phyloP scores from a whole-genome alignment of 1,140 invertebrate species.

The Drosophila burlai region DNA sequence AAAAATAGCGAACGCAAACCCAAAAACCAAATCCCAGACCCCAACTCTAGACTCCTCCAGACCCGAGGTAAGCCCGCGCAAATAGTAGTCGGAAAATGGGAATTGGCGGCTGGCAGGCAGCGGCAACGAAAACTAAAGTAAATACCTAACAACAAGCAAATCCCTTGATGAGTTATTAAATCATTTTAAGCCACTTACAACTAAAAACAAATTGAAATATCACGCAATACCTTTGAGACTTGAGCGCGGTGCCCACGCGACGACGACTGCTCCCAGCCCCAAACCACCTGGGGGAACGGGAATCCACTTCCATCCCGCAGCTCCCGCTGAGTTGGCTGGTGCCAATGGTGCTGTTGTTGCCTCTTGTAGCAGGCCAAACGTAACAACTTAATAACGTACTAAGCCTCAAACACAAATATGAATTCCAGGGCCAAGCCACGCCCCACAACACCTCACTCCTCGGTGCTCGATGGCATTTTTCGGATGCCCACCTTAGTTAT shows the following conservation, averaged over 20 bases:
- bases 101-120: constrained; percentile 19
- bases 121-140: constrained; percentile 69
- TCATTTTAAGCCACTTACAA: constrained; percentile 84
- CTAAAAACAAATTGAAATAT: constrained; percentile 84
- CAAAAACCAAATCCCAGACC: constrained; percentile 27
- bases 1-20: constrained; percentile 11
- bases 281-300: background rate
- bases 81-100: constrained; percentile 37
- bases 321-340: constrained; percentile 24
- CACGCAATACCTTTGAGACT: constrained; percentile 79
- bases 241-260: constrained; percentile 62
- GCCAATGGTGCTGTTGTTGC: constrained; percentile 46
- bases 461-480: constrained; percentile 55
- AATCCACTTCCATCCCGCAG: background rate
- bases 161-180: constrained; percentile 84
- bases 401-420: constrained; percentile 82
- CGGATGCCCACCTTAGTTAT: constrained; percentile 53
- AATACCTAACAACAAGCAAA: constrained; percentile 80
- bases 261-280: constrained; percentile 2
- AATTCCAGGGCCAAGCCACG: constrained; percentile 64
- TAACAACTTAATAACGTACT: constrained; percentile 84
- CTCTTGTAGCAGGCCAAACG: constrained; percentile 75
- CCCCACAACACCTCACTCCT: constrained; percentile 16
- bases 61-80: constrained; percentile 32
- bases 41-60: constrained; percentile 15